Conservation (phyloP, 37 sponge, comb jelly and placozoan genomes). For the Cliona cf. orientalis region DNA sequence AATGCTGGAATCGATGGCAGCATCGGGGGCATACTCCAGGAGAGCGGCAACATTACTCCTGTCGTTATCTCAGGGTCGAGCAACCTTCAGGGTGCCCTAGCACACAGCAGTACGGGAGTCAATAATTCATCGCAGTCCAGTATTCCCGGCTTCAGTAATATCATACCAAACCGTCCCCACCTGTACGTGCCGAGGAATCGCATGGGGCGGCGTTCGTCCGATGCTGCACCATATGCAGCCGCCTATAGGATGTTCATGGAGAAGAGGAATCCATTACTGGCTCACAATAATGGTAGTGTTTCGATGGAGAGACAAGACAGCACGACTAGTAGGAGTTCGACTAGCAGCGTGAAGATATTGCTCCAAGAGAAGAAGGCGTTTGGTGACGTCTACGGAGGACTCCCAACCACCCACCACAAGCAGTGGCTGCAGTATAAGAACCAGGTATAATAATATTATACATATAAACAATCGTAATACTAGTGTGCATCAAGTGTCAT, state of each 20-base stretch:
- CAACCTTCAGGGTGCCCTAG: neutral
- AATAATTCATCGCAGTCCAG: conserved; percentile 40
- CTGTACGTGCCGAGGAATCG: conserved; percentile 12
- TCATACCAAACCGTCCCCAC: neutral
- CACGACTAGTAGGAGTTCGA: neutral
- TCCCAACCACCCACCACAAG: neutral
- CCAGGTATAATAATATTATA: too few relatives aligned
- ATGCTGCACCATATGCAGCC: conserved; percentile 56
- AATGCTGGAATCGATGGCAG: neutral
- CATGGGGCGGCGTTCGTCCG: conserved; percentile 50
- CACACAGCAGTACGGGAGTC: neutral
- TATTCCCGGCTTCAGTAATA: too few relatives aligned
- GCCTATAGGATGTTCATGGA: conserved; percentile 42
- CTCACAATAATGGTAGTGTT: conserved; percentile 12
- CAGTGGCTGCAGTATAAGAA: conserved; percentile 52
- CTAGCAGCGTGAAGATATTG: conserved; percentile 35
- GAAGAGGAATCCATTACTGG: conserved; percentile 21
- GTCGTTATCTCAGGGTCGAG: too few relatives aligned
- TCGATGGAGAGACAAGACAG: conserved; percentile 4
- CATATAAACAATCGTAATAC: too few relatives aligned
- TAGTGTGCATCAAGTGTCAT: too few relatives aligned
- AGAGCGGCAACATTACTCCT: neutral
- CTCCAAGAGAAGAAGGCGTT: conserved; percentile 38
- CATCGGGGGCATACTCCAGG: neutral
- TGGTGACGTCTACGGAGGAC: conserved; percentile 21